Evolutionary conservation across 2,113 vertebrate genomes (phyloP).

Genomic region (Pterocles burchelli): DNA sequence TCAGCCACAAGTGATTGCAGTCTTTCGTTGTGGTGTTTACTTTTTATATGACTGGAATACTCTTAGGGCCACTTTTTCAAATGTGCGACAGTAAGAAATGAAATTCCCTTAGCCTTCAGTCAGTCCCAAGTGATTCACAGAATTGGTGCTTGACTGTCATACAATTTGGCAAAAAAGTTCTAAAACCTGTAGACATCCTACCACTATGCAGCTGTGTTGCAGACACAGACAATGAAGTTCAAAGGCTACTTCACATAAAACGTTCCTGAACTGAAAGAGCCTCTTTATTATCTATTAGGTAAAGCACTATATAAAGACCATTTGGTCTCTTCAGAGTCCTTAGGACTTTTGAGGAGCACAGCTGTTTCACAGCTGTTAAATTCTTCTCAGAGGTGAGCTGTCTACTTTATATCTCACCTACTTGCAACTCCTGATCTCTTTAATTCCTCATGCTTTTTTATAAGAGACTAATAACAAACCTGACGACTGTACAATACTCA

Average conservation of each 20-base stretch:
- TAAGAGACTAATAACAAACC: not conserved
- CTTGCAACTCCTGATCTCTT: not conserved
- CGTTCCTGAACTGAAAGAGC: not conserved
- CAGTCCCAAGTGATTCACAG: not conserved
- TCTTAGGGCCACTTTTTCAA: not conserved
- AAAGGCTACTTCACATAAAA: not conserved
- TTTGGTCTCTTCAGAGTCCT: not conserved
- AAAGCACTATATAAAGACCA: not conserved
- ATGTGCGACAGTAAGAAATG: not conserved
- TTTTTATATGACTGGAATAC: not conserved
- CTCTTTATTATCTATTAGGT: not conserved
- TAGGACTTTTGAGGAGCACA: not conserved
- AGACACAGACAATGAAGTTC: not conserved
- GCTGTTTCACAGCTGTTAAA: not conserved
- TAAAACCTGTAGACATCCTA: not conserved
- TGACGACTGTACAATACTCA: not conserved
- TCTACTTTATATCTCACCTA: not conserved
- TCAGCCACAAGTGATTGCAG: not conserved
- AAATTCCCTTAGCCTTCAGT: not conserved
- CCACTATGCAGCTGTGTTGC: not conserved
- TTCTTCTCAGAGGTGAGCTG: not conserved
- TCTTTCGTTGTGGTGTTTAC: not conserved
- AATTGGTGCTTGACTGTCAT: not conserved
- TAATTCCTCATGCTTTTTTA: not conserved
- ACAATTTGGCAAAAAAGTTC: not conserved